Evolutionary conservation across 2,113 vertebrate species (phyloP), one percentile per base, ranked within the genome.

Genomic region (Holacanthus passer): DNA sequence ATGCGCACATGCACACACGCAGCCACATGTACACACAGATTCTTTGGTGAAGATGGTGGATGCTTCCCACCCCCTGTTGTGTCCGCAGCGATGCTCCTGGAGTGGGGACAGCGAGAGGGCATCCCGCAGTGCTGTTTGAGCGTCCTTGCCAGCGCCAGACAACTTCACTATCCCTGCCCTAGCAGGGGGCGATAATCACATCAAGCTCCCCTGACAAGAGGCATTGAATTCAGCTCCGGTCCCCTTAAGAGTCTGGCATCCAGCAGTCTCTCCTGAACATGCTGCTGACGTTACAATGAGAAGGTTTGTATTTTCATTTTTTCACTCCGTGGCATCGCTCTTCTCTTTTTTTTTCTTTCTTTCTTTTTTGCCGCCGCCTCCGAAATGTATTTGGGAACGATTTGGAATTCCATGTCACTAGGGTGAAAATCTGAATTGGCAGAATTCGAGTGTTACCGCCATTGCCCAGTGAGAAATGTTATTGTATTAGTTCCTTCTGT

Each of bases 111-210:
- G 84, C 67, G 10, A 84, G 86, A 79, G 62, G 91, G 87, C 87
- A 79, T 94, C 93, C 93, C 85, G 89, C 84, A 64, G 94, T 73
- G 93, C 91, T 69, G 85, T 87, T 85, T 82, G 87, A 91, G 92
- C 82, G 79, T 93, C 92, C 77, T 84, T 84, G 89, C 94, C 91
- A 88, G 85, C 69, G 29, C 86, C 90, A 91, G 93, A 95, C 94
- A 93, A 92, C 93, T 92, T 93, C 92, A 91, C 92, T 94, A 89
- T 94, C 89, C 82, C 90, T 75, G 73, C 67, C 86, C 82, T 94
- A 89, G 94, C 93, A 91, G 94, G 94, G 94, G 94, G 93, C 87
- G 86, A 93, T 95, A 95, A 95, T 95, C 94, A 94, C 94, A 95
- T 95, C 93, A 95, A 89, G 89, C 87, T 84, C 71, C 87, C 84